phyloP scores from a whole-genome alignment of 2,113 vertebrate genomes.

The Micromys minutus region DNA sequence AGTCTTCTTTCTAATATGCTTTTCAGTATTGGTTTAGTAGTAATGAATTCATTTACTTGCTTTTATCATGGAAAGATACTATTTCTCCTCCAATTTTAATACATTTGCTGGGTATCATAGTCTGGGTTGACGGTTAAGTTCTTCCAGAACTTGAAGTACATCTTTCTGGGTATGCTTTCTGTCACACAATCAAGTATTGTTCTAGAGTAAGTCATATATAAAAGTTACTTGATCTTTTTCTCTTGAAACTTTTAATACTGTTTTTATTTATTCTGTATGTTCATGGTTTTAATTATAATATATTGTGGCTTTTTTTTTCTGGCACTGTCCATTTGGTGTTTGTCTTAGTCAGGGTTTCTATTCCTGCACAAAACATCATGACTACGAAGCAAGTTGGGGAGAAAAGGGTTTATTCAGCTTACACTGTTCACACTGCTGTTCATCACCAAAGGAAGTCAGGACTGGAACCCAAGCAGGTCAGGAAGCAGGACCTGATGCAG shows the following conservation, averaged over 20 bases:
- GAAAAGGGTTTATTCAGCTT: no score
- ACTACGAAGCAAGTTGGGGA: no score
- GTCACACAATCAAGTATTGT: background rate
- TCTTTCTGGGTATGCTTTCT: background rate
- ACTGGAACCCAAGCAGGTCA: no score
- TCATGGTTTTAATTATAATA: background rate
- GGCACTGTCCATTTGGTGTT: background rate
- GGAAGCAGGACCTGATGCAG: no score
- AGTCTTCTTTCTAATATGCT: background rate
- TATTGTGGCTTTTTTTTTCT: background rate
- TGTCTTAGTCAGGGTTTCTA: no score
- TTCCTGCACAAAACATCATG: no score
- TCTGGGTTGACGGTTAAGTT: background rate
- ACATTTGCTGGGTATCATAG: background rate
- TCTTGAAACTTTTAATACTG: background rate
- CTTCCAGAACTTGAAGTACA: background rate
- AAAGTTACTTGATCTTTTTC: background rate
- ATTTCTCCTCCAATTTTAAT: background rate
- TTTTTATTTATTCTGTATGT: background rate
- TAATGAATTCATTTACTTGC: background rate
- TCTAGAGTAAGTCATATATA: background rate
- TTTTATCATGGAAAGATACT: background rate
- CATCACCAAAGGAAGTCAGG: no score
- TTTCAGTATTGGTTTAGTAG: background rate
- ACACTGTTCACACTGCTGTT: no score